A percentile compares a stretch with the other conserved stretches of the same genome.
These are phyloP conservation scores for Falco peregrinus DNA, from an alignment of 2,797 vertebrate species.

Conservation along the genomic window DNA sequence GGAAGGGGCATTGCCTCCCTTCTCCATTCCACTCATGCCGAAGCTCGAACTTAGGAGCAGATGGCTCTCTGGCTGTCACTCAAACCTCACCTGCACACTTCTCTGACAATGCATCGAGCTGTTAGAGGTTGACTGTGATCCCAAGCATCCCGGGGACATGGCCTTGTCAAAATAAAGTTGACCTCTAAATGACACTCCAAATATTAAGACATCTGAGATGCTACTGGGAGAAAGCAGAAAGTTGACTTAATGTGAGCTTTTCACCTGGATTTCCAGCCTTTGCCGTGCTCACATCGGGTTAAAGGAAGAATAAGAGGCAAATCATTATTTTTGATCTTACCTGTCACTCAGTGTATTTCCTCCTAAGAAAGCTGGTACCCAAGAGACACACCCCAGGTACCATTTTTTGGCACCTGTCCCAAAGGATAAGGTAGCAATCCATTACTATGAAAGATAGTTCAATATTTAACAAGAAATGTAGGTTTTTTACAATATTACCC, in stretches of 20 bases:
- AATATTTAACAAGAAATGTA: background rate
- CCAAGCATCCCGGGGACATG: fast-evolving
- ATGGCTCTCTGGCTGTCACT: background rate
- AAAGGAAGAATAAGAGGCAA: background rate
- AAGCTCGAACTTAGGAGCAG: background rate
- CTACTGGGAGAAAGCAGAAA: background rate
- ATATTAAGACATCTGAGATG: background rate
- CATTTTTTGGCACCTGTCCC: background rate
- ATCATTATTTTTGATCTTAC: background rate
- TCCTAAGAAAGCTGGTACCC: background rate
- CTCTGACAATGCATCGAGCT: background rate
- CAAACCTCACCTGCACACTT: background rate
- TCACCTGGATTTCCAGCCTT: background rate
- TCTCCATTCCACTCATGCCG: background rate
- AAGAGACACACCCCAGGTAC: background rate
- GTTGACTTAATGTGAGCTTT: background rate
- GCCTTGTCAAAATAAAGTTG: background rate
- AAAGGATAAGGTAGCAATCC: background rate
- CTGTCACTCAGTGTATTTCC: background rate
- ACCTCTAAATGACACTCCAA: background rate
- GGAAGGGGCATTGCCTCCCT: background rate
- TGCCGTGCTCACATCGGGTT: background rate
- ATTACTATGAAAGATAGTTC: background rate
- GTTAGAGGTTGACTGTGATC: background rate
- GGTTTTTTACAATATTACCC: fast-evolving